Evolutionary conservation across 1,140 invertebrate genomes (phyloP), one percentile per base, ranked within the genome.

Genomic region (Pseudobourletiella spinata): DNA sequence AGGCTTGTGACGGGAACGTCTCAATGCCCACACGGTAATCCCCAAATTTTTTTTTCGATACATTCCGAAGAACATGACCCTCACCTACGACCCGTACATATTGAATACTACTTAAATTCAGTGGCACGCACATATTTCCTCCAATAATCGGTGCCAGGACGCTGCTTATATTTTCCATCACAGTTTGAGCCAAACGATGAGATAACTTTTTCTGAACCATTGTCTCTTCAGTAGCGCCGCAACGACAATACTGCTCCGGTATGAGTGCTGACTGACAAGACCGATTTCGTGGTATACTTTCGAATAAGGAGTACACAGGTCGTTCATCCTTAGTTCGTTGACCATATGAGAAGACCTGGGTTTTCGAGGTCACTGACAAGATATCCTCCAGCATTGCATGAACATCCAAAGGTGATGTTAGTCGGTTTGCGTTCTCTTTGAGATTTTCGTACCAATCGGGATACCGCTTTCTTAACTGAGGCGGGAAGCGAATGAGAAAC

Each of bases 1-100:
- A 74, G 0, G 74, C 83, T 24, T 75, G 74, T 2, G 80, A 79
- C 0, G 83, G 83, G 1, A 69, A 68, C 0, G 80, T 79, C 43
- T 80, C 76, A 32, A 84, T 74, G 8, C 75, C 73, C 8, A 80
- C 61, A 57, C 81, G 67, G 66, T 77, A 78, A 61, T 79, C 64
- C 11, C 54, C 51, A 59, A 66, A 64, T n/a, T n/a, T n/a, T n/a
- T n/a, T n/a, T n/a, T n/a, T n/a, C n/a, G n/a, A n/a, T 25, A 63
- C 56, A 42, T 69, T 69, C 64, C 67, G n/a, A n/a, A n/a, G n/a
- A n/a, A n/a, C n/a, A 69, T 69, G 61, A 16, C 67, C 67, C 18
- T 59, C 29, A 11, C 42, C 32, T 14, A 69, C 29, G 39, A 63
- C 57, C 35, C 64, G 28, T 1, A 63, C 67, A 28, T 69, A 69